Evolutionary conservation across 2,113 vertebrate species (phyloP).

Genomic region (Gambusia holbrooki): DNA sequence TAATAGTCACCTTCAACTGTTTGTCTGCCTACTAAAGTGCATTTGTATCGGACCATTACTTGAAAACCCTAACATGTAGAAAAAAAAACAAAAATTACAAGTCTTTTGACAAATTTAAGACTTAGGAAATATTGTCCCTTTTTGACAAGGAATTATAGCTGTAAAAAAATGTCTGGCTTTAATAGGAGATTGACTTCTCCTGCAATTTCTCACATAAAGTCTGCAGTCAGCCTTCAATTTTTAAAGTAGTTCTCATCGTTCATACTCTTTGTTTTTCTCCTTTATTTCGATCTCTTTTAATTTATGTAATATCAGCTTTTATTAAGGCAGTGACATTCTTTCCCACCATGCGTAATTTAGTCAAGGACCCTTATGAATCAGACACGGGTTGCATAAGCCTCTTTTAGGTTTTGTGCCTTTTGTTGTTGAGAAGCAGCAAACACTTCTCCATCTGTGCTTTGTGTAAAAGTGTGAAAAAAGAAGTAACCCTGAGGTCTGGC

Average conservation of each 20-base stretch:
- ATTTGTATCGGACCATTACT: too few species aligned
- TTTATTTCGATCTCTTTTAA: neutral
- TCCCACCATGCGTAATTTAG: slow-evolving; percentile 10
- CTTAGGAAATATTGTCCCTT: too few species aligned
- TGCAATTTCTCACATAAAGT: neutral
- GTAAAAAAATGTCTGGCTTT: too few species aligned
- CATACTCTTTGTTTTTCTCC: neutral
- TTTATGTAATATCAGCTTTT: slow-evolving; percentile 3
- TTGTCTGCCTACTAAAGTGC: too few species aligned
- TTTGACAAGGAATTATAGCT: too few species aligned
- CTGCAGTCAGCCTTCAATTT: slow-evolving; percentile 1
- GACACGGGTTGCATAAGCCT: slow-evolving; percentile 48
- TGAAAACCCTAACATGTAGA: too few species aligned
- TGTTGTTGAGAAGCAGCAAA: slow-evolving; percentile 48
- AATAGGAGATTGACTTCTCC: too few species aligned
- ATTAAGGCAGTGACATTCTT: neutral
- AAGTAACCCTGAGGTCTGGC: slow-evolving; percentile 66
- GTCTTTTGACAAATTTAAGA: too few species aligned
- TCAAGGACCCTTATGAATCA: slow-evolving; percentile 64
- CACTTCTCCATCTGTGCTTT: slow-evolving; percentile 51
- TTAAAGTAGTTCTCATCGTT: slow-evolving; percentile 22
- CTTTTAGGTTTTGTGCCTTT: slow-evolving; percentile 58
- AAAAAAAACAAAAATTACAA: too few species aligned
- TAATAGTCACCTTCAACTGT: too few species aligned
- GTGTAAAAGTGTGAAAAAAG: slow-evolving; percentile 59